Conservation (phyloP, 2,113 vertebrate genomes). For the Apeltes quadracus region DNA sequence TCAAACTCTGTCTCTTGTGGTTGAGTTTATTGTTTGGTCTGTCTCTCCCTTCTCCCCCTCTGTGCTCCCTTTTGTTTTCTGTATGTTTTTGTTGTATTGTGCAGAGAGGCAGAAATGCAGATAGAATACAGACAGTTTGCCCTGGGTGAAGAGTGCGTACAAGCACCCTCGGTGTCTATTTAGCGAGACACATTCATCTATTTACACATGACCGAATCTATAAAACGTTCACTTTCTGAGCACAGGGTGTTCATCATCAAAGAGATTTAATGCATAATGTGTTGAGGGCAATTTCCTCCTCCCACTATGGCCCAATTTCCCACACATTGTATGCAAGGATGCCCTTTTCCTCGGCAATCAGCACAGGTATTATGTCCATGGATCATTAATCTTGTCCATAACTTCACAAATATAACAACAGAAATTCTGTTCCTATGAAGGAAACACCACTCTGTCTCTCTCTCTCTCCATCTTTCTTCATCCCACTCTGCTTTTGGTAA, state of each 20-base stretch:
- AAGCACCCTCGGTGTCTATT: constrained; percentile 64
- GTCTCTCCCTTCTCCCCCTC: constrained; percentile 72
- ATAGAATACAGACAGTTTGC: constrained; percentile 79
- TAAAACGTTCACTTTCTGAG: constrained; percentile 33
- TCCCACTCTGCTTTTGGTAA: constrained; percentile 77
- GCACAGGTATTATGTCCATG: constrained; percentile 55
- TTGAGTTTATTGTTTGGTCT: constrained; percentile 81
- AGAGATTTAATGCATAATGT: constrained; percentile 36
- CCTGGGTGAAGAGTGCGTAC: constrained; percentile 67
- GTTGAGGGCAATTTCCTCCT: constrained; percentile 30
- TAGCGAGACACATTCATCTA: constrained; percentile 69
- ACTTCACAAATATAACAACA: constrained; percentile 52
- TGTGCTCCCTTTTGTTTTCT: constrained; percentile 81
- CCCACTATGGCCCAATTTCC: constrained; percentile 30
- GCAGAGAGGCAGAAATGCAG: constrained; percentile 76
- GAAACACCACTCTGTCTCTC: constrained; percentile 27
- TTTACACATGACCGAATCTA: constrained; percentile 56
- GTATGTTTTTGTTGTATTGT: constrained; percentile 79
- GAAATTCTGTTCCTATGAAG: constrained; percentile 54
- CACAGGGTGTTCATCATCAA: constrained; percentile 28
- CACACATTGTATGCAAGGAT: constrained; percentile 27
- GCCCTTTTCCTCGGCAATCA: constrained; percentile 49
- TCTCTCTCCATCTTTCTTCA: constrained; percentile 37
- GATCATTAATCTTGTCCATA: constrained; percentile 74
- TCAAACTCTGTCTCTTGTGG: constrained; percentile 77